Evolutionary conservation across 2,113 vertebrate genomes (phyloP).

Genomic region (Salvelinus fontinalis): DNA sequence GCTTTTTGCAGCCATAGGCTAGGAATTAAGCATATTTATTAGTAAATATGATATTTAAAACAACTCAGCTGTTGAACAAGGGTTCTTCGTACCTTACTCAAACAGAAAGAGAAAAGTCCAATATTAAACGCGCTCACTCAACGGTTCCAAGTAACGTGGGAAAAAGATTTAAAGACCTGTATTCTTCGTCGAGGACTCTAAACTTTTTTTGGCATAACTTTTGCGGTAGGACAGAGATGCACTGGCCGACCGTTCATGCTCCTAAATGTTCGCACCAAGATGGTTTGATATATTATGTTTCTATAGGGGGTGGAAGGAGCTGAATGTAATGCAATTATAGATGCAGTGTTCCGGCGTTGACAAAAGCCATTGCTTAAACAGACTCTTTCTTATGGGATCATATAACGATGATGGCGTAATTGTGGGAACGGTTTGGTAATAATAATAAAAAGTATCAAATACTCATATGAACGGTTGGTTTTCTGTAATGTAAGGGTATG

Average conservation of each 20-base stretch:
- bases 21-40: constrained; percentile 84
- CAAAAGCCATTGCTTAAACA: constrained; percentile 96
- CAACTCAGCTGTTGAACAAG: constrained; percentile 70
- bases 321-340: constrained; percentile 98
- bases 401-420: constrained; percentile 99
- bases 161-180: constrained; percentile 73
- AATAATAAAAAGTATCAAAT: constrained; percentile 89
- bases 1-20: constrained; percentile 81
- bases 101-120: constrained; percentile 68
- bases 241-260: constrained; percentile 69
- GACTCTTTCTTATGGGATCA: constrained; percentile 99
- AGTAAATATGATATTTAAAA: constrained; percentile 94
- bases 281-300: constrained; percentile 80
- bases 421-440: constrained; percentile 89
- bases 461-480: constrained; percentile 82
- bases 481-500: constrained; percentile 81
- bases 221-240: constrained; percentile 69
- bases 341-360: constrained; percentile 94
- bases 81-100: constrained; percentile 81
- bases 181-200: constrained; percentile 70
- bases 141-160: constrained; percentile 75
- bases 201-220: constrained; percentile 91
- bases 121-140: constrained; percentile 79
- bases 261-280: constrained; percentile 69
- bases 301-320: constrained; percentile 76